Base-by-base conservation (phyloP, 2,888 invertebrate genomes). In the Ichneumoninae sp. region DNA sequence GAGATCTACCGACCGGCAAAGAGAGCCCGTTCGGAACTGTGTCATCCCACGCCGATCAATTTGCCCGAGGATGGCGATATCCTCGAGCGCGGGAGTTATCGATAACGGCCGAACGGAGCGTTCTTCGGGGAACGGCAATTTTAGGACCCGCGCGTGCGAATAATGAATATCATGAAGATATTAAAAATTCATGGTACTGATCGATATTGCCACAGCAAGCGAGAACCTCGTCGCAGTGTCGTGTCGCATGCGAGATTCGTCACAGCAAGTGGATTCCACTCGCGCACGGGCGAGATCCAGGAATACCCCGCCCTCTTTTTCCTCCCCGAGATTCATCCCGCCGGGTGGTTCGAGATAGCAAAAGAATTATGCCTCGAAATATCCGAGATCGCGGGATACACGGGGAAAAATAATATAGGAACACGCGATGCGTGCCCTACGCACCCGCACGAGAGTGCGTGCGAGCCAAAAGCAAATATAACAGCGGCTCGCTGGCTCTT, bases 341-440 rank as follows among this genome's bases (percentile, higher is more conserved):
- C 0, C 22, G 22, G 54, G 22, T 54, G 22, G 22, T 54, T 54
- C 22, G 22, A 10, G 54, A 19, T 54, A 22, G 22, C 6, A 19
- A 16, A 26, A 26, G 57, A 57, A 40, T 57, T 5, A 4, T 40
- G 19, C 3, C 57, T 57, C 57, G 40, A 40, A 40, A 10, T 10
- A 40, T 40, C 16, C 40, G 54, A 10, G 57, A 5, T 36, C 36
- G 2, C 0, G 54, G 22, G 22, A 10, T 19, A 8, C 2, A 22
- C 19, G 52, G 19, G 52, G 19, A 2, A 19, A 52, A 71, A 57
- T n/a, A 40, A 62, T 68, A 62, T 60, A 50, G 60, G 54, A 60
- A 36, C 81, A 84, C 81, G 81, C 84, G 78, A 84, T 84, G 75
- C 84, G 80, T 81, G 81, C 84, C 78, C 81, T 84, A 84, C 84